Conservation (phyloP, 2,888 invertebrate species). For the Halocaridina rubra region DNA sequence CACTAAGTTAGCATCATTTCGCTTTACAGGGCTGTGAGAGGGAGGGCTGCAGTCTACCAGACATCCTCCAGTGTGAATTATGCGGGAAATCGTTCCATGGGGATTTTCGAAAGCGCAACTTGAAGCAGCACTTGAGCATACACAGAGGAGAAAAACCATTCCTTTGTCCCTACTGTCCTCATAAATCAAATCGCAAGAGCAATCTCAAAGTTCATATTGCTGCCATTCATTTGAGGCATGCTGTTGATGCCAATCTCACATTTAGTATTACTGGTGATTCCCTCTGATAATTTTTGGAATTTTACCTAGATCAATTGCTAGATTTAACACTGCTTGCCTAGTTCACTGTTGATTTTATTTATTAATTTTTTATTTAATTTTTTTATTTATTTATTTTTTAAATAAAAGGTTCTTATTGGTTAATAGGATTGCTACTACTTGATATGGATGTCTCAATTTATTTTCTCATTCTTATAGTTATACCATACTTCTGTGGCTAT, state of each 20-base stretch:
- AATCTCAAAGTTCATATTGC: slow-evolving; percentile 52
- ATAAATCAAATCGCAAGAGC: slow-evolving; percentile 57
- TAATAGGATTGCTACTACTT: too few relatives aligned
- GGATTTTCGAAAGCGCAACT: slow-evolving; percentile 59
- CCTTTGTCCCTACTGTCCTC: slow-evolving; percentile 60
- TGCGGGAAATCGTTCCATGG: slow-evolving; percentile 61
- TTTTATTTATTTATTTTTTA: too few relatives aligned
- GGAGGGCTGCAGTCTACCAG: slow-evolving; percentile 35
- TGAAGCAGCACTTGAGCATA: slow-evolving; percentile 62
- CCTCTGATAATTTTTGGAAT: neutral
- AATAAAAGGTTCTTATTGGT: too few relatives aligned
- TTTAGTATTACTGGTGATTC: neutral
- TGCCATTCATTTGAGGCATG: slow-evolving; percentile 35
- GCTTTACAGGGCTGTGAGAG: slow-evolving; percentile 57
- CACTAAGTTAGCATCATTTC: slow-evolving; percentile 50
- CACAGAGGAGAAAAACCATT: slow-evolving; percentile 62
- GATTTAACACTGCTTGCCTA: too few relatives aligned
- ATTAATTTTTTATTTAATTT: too few relatives aligned
- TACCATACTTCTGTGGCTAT: too few relatives aligned
- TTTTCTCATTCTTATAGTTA: too few relatives aligned
- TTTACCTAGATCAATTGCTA: too few relatives aligned
- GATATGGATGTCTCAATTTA: too few relatives aligned
- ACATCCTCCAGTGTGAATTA: slow-evolving; percentile 55
- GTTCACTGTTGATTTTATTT: too few relatives aligned
- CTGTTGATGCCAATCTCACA: neutral